phyloP scores from a whole-genome alignment of 92 coral and sea anemone species.

The Pocillopora meandrina region DNA sequence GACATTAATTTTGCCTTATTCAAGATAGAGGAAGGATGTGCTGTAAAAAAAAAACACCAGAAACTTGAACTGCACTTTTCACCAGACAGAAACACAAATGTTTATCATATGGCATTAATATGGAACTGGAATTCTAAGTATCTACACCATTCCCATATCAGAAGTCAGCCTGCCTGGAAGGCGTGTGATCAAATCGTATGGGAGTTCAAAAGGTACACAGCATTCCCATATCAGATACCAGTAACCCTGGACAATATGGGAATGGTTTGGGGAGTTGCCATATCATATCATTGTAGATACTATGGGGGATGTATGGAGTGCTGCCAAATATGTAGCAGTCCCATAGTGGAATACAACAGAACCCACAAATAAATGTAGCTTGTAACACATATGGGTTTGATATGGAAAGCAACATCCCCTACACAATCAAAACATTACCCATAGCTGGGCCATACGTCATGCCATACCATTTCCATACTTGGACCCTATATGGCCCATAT shows the following conservation, averaged over 20 bases:
- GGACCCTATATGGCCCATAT: conserved; percentile 26
- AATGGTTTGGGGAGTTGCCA: neutral
- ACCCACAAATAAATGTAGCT: neutral
- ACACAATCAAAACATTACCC: conserved; percentile 6
- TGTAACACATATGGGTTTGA: conserved; percentile 2
- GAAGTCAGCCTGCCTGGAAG: too few species aligned
- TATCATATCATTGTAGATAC: too few species aligned
- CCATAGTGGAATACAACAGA: neutral
- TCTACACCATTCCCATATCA: too few species aligned
- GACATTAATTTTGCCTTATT: too few species aligned
- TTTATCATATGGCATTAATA: neutral
- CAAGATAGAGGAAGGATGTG: too few species aligned
- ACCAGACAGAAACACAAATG: neutral
- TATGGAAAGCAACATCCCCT: conserved; percentile 18
- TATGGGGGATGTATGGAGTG: neutral
- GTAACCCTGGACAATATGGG: neutral
- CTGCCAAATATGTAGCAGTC: neutral
- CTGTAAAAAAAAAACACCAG: neutral
- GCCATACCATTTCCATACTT: conserved; percentile 20
- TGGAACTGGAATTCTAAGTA: neutral
- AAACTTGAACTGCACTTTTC: neutral
- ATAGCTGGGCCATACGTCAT: conserved; percentile 4
- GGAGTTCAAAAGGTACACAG: neutral
- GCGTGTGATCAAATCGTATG: too few species aligned
- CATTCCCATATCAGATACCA: neutral